Conservation (phyloP, 2,888 invertebrate genomes). For the Epirrhoe tristata region DNA sequence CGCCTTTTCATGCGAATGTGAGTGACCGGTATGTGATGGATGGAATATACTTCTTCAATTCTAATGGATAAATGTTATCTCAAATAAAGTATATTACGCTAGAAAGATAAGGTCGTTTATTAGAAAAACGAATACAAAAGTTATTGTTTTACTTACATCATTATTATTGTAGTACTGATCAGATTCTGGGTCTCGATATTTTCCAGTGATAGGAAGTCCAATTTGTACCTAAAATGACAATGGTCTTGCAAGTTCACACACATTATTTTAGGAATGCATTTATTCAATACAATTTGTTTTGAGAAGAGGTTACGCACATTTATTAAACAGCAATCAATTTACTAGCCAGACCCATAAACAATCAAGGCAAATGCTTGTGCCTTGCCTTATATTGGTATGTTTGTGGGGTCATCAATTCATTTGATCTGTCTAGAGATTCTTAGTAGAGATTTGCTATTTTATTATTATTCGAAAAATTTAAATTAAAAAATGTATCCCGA, state of each 20-base stretch:
- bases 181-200: conserved; percentile 95
- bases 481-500: no score
- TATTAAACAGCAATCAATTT: no score
- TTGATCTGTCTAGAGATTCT: no score
- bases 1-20: no score
- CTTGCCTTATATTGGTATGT: no score
- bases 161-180: conserved; percentile 96
- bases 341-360: no score
- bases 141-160: conserved; percentile 86
- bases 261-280: background rate
- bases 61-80: background rate
- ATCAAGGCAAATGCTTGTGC: no score
- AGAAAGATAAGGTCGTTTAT: background rate
- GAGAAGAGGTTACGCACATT: background rate
- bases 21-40: no score
- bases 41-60: no score
- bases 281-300: background rate
- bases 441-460: no score
- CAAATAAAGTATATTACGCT: background rate
- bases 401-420: no score
- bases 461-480: no score
- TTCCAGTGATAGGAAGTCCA: conserved; percentile 94
- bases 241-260: background rate
- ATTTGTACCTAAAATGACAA: conserved; percentile 90
- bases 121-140: background rate